These are phyloP conservation scores for Drymodes brunneopygia DNA, from an alignment of 2,113 vertebrate species.

Conservation along the genomic window DNA sequence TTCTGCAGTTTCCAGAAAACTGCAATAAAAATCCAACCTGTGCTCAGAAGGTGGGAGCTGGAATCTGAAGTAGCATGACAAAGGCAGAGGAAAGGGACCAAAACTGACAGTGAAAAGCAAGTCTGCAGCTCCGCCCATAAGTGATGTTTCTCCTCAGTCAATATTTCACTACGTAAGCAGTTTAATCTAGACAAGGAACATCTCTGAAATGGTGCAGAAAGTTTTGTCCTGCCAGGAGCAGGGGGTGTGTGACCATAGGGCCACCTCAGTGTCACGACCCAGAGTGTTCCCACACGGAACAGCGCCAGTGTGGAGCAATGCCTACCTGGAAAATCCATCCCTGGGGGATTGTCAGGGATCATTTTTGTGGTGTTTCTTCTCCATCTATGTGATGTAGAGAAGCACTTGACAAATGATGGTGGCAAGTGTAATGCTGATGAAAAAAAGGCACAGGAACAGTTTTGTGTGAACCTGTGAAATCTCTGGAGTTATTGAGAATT, in stretches of 20 bases:
- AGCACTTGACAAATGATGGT: neutral
- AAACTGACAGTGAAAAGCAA: neutral
- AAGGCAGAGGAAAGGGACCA: neutral
- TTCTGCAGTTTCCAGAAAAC: neutral
- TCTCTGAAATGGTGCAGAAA: neutral
- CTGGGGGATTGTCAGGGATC: rapidly evolving
- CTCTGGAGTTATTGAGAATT: neutral
- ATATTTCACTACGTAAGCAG: neutral
- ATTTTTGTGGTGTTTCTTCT: neutral
- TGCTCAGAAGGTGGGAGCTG: neutral
- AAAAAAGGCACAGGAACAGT: neutral
- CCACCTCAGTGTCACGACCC: rapidly evolving
- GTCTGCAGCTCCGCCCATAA: neutral
- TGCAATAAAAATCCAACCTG: neutral
- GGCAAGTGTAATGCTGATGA: rapidly evolving
- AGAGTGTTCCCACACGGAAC: rapidly evolving
- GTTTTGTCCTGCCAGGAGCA: neutral
- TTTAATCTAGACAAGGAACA: neutral
- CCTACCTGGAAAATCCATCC: neutral
- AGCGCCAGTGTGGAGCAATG: rapidly evolving
- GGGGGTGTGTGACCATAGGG: rapidly evolving
- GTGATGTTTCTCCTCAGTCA: neutral
- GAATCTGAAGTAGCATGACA: neutral
- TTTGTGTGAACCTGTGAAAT: neutral
- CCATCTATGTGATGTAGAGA: rapidly evolving